Evolutionary conservation across 1,140 invertebrate genomes (phyloP), one percentile per base, ranked within the genome.

Genomic region (Dinoponera quadriceps): DNA sequence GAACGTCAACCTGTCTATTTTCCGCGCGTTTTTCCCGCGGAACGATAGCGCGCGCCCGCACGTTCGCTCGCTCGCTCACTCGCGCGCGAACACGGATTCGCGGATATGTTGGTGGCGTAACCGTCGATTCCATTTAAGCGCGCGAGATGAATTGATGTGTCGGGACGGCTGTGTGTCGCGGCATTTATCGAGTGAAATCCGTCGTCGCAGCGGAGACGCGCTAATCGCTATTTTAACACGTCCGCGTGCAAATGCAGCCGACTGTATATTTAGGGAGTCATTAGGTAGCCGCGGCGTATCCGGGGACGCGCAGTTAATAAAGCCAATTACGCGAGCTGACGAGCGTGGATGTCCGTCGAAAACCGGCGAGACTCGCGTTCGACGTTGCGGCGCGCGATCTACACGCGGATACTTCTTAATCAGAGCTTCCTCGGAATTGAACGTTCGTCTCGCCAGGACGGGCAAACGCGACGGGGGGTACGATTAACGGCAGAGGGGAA

Each of bases 1-100:
- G 83, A 44, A 44, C 71, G 82, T 85, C 84, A 59, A 62, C 74
- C 71, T 84, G 25, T 54, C 62, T 74, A 74, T 55, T 51, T 75
- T 66, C 59, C 60, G 18, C 16, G 27, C 55, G 38, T 48, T 63
- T 83, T 49, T 51, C 7, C n/a, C 60, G 0, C 48, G 51, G 62
- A 84, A 63, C 69, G 38, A 84, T 29, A 51, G 63, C 63, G 51
- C 14, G 3, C 14, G n/a, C n/a, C n/a, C n/a, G n/a, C n/a, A n/a
- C n/a, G n/a, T n/a, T n/a, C n/a, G n/a, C n/a, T n/a, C n/a, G n/a
- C n/a, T n/a, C n/a, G n/a, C n/a, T n/a, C n/a, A n/a, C n/a, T n/a
- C n/a, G n/a, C n/a, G 54, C 27, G 27, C 14, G 22, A 77, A 65
- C 25, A 27, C 29, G 59, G 38, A 48, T 44, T 7, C 27, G 1